phyloP scores from a whole-genome alignment of 2,113 vertebrate species.

The Chiloscyllium plagiosum region DNA sequence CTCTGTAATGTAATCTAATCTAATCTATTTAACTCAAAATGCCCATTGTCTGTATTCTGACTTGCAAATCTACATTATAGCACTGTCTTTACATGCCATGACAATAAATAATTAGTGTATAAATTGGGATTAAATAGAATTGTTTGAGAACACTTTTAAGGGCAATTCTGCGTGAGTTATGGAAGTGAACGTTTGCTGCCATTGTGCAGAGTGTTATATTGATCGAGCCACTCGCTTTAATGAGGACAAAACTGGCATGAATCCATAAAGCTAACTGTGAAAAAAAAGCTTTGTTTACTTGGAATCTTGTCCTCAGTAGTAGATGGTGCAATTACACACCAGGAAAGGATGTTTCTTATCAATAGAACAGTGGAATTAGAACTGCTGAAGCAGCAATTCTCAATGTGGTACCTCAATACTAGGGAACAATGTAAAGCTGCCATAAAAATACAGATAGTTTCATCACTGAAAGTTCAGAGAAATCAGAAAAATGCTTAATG shows the following conservation, averaged over 20 bases:
- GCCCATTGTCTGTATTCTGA: neutral
- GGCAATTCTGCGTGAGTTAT: neutral
- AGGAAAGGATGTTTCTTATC: neutral
- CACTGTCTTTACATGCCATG: neutral
- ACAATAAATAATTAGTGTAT: neutral
- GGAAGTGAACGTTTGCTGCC: neutral
- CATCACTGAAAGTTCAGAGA: neutral
- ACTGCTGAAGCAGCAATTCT: neutral
- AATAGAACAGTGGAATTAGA: neutral
- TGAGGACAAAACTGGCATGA: neutral
- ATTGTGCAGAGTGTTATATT: neutral
- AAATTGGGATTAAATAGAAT: neutral
- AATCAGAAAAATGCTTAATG: no score
- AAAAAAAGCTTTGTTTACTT: neutral
- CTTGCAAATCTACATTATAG: neutral
- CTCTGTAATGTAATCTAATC: no score
- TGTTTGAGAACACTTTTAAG: neutral
- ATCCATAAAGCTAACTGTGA: neutral
- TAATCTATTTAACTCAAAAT: no score
- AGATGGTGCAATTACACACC: constrained; percentile 8
- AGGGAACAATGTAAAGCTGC: neutral
- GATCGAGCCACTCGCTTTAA: neutral
- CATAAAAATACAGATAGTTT: neutral
- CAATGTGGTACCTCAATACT: neutral
- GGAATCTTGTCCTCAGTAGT: neutral